Percentiles rank a stretch among this genome's conserved stretches.
phyloP scores from a whole-genome alignment of 1,140 invertebrate species.

The Diuraphis noxia region DNA sequence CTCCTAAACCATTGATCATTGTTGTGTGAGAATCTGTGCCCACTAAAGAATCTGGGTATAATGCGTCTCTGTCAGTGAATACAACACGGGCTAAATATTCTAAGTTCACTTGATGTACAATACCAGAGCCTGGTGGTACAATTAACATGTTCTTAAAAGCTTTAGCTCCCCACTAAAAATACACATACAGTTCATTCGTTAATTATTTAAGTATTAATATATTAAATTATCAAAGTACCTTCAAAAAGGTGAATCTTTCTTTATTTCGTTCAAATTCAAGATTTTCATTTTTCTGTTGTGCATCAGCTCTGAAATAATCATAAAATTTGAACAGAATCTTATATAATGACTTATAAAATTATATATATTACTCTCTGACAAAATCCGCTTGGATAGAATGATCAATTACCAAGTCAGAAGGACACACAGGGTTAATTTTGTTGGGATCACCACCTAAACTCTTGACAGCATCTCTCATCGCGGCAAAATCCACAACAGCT shows the following conservation, averaged over 20 bases:
- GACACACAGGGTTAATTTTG: slow-evolving; percentile 96
- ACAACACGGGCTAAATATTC: slow-evolving; percentile 96
- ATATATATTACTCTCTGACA: slow-evolving; percentile 72
- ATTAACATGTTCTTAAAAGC: slow-evolving; percentile 96
- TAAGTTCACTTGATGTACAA: slow-evolving; percentile 97
- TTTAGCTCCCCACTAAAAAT: slow-evolving; percentile 86
- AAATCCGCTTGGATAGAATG: slow-evolving; percentile 98
- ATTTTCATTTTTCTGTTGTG: slow-evolving; percentile 90
- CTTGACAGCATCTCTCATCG: slow-evolving; percentile 95
- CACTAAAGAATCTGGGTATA: slow-evolving; percentile 97
- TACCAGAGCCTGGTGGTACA: slow-evolving; percentile 96
- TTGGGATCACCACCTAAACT: slow-evolving; percentile 83
- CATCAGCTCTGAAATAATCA: slow-evolving; percentile 72
- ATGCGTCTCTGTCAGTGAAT: slow-evolving; percentile 70
- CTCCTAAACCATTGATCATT: slow-evolving; percentile 94
- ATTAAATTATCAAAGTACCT: slow-evolving; percentile 65
- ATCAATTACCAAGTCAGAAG: slow-evolving; percentile 96
- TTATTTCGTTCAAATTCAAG: slow-evolving; percentile 95
- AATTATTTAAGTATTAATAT: neutral
- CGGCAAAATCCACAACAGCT: slow-evolving; percentile 97
- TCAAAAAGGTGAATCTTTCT: slow-evolving; percentile 93
- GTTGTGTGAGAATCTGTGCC: slow-evolving; percentile 99
- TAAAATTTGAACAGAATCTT: neutral
- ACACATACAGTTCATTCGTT: neutral
- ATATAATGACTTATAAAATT: slow-evolving; percentile 1